Conservation (phyloP, 2,888 invertebrate species). For the Polydrusus cervinus region DNA sequence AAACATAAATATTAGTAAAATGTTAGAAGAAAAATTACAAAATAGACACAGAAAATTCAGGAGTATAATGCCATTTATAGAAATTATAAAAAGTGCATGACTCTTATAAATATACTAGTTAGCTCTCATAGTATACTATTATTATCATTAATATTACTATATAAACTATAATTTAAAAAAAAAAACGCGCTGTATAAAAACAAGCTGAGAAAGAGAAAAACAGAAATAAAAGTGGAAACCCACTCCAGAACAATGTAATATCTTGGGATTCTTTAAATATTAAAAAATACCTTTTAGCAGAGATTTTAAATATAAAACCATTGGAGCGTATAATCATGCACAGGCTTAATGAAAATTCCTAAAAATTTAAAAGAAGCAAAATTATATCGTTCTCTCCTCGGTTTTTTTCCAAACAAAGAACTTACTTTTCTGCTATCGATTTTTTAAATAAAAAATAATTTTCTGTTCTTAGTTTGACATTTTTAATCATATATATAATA, state of each 20-base stretch:
- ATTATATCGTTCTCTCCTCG: background rate
- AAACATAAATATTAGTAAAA: too few species aligned
- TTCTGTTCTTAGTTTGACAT: background rate
- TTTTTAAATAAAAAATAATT: background rate
- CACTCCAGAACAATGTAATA: background rate
- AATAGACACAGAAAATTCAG: too few species aligned
- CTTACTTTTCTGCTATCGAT: background rate
- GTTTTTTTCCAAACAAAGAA: background rate
- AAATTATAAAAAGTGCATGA: too few species aligned
- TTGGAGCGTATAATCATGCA: background rate
- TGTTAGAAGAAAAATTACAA: too few species aligned
- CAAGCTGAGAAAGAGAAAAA: background rate
- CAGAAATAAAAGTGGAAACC: background rate
- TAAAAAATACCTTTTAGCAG: conserved; percentile 5
- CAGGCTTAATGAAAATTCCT: conserved; percentile 10
- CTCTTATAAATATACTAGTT: too few species aligned
- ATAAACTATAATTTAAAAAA: too few species aligned
- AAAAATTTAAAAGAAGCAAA: background rate
- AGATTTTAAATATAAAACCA: background rate
- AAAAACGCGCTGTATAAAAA: background rate
- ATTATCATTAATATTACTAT: too few species aligned
- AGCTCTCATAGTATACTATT: too few species aligned
- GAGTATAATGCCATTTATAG: too few species aligned
- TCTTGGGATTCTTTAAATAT: background rate
- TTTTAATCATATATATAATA: too few species aligned